phyloP scores from a whole-genome alignment of 2,888 invertebrate genomes.

The Cosmorhoe ocellata region DNA sequence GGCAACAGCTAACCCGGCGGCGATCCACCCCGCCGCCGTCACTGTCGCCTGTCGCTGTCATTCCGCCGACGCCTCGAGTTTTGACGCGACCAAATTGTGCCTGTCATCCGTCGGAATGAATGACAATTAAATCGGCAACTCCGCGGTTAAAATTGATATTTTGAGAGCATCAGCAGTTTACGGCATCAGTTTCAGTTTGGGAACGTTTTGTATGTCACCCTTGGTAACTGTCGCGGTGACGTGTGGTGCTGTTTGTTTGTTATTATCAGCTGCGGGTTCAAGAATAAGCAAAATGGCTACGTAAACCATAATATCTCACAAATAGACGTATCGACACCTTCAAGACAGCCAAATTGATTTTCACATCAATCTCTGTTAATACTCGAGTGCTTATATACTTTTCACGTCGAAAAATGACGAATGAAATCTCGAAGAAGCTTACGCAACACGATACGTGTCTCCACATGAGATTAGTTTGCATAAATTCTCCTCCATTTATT shows the following conservation, averaged over 20 bases:
- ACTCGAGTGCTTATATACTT: too few species aligned
- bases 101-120: constrained; percentile 50
- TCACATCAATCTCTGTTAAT: too few species aligned
- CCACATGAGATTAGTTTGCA: constrained; percentile 26
- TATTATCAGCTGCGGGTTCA: too few species aligned
- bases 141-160: constrained; percentile 46
- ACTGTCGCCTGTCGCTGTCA: constrained; percentile 43
- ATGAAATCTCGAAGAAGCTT: constrained; percentile 2
- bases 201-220: constrained; percentile 3
- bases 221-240: neutral
- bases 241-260: neutral
- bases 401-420: neutral
- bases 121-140: constrained; percentile 55
- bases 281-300: too few species aligned
- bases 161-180: constrained; percentile 20
- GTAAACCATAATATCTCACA: too few species aligned
- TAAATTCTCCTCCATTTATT: constrained; percentile 17
- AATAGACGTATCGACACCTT: too few species aligned
- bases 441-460: constrained; percentile 9
- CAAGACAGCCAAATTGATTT: too few species aligned
- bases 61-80: constrained; percentile 41
- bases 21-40: constrained; percentile 30
- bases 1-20: constrained; percentile 44
- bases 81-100: constrained; percentile 61
- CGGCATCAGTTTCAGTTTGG: constrained; percentile 8